These are phyloP conservation scores for Cyphomyrus discorhynchus DNA, from an alignment of 2,113 vertebrate species.

Conservation along the genomic window DNA sequence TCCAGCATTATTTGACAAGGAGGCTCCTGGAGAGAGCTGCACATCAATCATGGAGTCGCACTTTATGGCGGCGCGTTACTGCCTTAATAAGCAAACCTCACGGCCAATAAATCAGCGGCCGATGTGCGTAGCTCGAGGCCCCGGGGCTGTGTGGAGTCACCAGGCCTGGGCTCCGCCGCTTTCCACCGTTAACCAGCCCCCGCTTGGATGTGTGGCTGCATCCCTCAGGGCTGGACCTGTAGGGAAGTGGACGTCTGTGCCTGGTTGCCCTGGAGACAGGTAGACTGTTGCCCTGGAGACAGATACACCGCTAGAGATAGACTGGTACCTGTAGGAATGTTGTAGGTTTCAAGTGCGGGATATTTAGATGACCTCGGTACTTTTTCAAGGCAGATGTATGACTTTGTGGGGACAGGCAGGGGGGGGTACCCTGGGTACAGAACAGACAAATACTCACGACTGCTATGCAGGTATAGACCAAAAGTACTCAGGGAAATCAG, in stretches of 20 bases:
- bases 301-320: background rate
- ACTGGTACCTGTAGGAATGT: background rate
- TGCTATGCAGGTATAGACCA: background rate
- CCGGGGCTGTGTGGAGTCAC: background rate
- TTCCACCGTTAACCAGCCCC: background rate
- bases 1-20: background rate
- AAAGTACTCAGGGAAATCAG: background rate
- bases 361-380: background rate
- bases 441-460: background rate
- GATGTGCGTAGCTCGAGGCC: background rate
- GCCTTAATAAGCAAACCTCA: conserved; percentile 36
- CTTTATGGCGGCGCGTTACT: conserved; percentile 16
- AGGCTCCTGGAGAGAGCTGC: background rate
- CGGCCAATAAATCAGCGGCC: conserved; percentile 18
- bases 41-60: conserved; percentile 15
- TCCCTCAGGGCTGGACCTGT: background rate
- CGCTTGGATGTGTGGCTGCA: too few species aligned
- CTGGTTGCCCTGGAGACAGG: background rate
- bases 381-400: background rate
- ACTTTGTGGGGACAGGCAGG: background rate
- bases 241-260: background rate
- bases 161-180: too few species aligned
- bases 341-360: background rate
- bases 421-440: background rate
- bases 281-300: background rate